A percentile compares a stretch with the other conserved stretches of the same genome.
Conservation (phyloP, 2,113 vertebrate species). For the Oceanites oceanicus region DNA sequence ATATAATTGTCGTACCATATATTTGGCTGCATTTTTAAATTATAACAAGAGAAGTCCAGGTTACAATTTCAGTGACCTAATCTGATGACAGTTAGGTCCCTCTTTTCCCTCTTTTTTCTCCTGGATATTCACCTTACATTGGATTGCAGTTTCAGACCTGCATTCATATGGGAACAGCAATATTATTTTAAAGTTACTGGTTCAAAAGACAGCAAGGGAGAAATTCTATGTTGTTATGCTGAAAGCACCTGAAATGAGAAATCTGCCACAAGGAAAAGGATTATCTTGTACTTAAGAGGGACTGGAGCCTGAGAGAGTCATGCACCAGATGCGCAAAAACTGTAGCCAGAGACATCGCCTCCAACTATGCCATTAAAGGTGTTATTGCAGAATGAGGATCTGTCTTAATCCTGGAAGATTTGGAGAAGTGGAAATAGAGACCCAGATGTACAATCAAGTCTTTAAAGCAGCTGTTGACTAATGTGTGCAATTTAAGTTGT, state of each 20-base stretch:
- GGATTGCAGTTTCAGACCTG: conserved; percentile 27
- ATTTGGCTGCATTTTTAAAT: background rate
- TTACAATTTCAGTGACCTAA: background rate
- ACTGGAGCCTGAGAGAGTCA: background rate
- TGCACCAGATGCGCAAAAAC: background rate
- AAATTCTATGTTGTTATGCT: conserved; percentile 44
- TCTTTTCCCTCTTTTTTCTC: background rate
- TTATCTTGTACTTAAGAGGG: conserved; percentile 1
- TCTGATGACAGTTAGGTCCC: background rate
- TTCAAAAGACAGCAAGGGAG: conserved; percentile 62
- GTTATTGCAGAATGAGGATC: background rate
- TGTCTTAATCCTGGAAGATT: conserved; percentile 4
- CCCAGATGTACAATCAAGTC: conserved; percentile 41
- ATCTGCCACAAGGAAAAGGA: conserved; percentile 29
- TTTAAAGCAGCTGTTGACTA: conserved; percentile 48
- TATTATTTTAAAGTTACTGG: conserved; percentile 63
- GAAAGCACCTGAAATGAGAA: conserved; percentile 51
- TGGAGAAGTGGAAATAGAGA: conserved; percentile 10
- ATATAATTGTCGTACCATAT: background rate
- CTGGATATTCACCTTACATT: background rate
- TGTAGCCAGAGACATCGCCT: accelerated
- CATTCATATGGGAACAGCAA: conserved; percentile 13
- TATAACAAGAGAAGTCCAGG: background rate
- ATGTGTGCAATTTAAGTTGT: conserved; percentile 55
- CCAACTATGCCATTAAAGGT: background rate